Evolutionary conservation across 2,797 vertebrate species (phyloP).

Genomic region (Alfaro cultratus): DNA sequence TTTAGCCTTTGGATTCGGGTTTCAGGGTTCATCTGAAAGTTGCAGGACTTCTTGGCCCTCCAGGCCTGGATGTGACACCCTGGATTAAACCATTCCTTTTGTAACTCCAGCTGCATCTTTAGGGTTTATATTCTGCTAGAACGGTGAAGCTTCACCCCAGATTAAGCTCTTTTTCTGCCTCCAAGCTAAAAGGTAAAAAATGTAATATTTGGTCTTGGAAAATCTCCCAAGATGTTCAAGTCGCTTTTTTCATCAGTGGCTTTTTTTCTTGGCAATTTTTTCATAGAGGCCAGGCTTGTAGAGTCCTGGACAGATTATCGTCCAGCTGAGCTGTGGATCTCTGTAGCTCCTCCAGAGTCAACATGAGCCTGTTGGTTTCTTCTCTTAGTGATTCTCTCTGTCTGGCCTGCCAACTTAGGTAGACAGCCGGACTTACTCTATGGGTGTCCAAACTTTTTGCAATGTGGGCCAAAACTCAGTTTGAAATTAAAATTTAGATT

Average conservation of each 20-base stretch:
- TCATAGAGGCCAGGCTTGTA: too few relatives aligned
- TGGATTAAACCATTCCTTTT: neutral
- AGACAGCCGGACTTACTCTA: neutral
- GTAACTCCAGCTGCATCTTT: neutral
- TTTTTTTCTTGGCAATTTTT: too few relatives aligned
- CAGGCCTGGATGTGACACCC: neutral
- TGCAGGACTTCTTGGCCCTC: too few relatives aligned
- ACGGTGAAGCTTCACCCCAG: neutral
- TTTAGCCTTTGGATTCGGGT: neutral
- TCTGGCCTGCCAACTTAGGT: neutral
- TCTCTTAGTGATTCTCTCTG: neutral
- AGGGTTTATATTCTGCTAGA: neutral
- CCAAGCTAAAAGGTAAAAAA: neutral
- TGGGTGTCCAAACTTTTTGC: too few relatives aligned
- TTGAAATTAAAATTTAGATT: too few relatives aligned
- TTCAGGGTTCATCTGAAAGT: neutral
- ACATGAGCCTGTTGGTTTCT: neutral
- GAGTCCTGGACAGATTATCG: too few relatives aligned
- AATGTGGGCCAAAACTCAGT: too few relatives aligned
- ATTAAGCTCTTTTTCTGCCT: neutral
- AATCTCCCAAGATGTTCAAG: neutral
- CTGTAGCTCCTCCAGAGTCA: neutral
- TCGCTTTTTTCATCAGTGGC: too few relatives aligned
- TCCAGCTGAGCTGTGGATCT: neutral
- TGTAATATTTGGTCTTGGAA: neutral